Conservation (phyloP, 2,888 invertebrate genomes). For the Dyspetes luteomarginatus region DNA sequence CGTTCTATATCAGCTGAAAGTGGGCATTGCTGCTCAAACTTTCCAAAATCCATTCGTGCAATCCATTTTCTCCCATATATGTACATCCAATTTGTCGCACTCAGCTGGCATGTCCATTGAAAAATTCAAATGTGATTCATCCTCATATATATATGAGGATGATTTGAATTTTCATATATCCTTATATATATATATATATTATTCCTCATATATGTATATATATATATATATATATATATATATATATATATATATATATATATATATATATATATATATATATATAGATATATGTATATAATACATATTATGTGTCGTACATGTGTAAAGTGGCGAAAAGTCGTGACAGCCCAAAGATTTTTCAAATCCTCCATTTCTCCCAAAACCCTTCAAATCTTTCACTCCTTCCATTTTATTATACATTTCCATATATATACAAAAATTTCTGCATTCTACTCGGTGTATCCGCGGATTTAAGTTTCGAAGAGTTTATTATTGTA, state of each 20-base stretch:
- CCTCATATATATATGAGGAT: neutral
- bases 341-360: neutral
- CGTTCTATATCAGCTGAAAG: constrained; percentile 9
- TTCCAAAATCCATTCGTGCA: constrained; percentile 5
- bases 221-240: too few species aligned
- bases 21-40: neutral
- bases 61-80: constrained; percentile 12
- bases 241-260: too few species aligned
- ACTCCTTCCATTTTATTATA: constrained; percentile 28
- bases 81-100: constrained; percentile 10
- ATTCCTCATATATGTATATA: too few species aligned
- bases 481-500: neutral
- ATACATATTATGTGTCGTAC: neutral
- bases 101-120: neutral
- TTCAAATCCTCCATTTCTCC: neutral
- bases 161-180: too few species aligned
- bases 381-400: constrained; percentile 6
- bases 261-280: too few species aligned
- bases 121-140: constrained; percentile 22
- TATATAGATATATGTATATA: neutral
- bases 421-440: constrained; percentile 18
- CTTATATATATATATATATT: too few species aligned
- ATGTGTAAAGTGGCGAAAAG: neutral
- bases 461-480: neutral
- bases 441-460: constrained; percentile 6